Percentiles rank a stretch among this genome's conserved stretches.
phyloP scores from a whole-genome alignment of 1,140 invertebrate genomes.

The Chironomus tepperi region DNA sequence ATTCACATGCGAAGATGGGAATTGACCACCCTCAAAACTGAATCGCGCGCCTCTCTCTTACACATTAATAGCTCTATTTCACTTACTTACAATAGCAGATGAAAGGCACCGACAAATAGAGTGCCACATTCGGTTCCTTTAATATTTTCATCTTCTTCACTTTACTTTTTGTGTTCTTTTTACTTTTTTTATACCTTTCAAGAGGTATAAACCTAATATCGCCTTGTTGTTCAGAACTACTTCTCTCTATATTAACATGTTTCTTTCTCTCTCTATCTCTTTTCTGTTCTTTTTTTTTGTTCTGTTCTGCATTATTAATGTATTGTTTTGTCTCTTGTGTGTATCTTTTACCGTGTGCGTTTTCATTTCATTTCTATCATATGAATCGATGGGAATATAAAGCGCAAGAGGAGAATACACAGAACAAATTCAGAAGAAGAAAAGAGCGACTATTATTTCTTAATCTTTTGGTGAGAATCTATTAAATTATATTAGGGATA shows the following conservation, averaged over 20 bases:
- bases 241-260: neutral
- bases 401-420: too few species aligned
- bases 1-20: neutral
- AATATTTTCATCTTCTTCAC: constrained; percentile 3
- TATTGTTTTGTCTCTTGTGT: constrained; percentile 19
- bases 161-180: neutral
- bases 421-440: too few species aligned
- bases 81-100: constrained; percentile 5
- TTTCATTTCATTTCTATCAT: neutral
- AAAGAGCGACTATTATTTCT: constrained; percentile 11
- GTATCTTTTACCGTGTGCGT: constrained; percentile 19
- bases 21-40: constrained; percentile 5
- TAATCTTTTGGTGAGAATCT: constrained; percentile 23
- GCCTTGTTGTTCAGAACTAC: constrained; percentile 18
- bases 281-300: too few species aligned
- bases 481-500: neutral
- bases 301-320: constrained; percentile 18
- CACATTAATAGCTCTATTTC: neutral
- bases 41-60: neutral
- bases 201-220: constrained; percentile 20
- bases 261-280: too few species aligned
- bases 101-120: constrained; percentile 10
- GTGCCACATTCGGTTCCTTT: constrained; percentile 23
- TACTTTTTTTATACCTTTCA: neutral
- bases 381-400: too few species aligned